These are phyloP conservation scores for Glaucopsyche alexis DNA, from an alignment of 2,888 invertebrate genomes.

Conservation along the genomic window DNA sequence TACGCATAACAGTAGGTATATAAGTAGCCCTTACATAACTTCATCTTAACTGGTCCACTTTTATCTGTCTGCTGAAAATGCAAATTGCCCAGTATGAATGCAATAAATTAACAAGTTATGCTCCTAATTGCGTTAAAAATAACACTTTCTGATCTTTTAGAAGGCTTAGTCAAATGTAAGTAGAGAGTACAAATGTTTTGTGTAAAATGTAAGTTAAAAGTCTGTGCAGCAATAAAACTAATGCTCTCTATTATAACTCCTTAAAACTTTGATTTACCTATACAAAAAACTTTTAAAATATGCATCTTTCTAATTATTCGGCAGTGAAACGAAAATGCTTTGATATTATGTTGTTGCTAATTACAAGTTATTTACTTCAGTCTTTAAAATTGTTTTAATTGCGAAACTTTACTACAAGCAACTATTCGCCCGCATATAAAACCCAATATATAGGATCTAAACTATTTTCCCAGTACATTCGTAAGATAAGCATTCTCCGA, in stretches of 20 bases:
- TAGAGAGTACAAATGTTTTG: too few relatives aligned
- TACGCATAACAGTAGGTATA: background rate
- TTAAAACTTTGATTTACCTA: too few relatives aligned
- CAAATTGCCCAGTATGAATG: background rate
- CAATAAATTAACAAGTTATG: background rate
- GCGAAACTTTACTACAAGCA: background rate
- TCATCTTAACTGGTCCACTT: slow-evolving; percentile 9
- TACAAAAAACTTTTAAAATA: too few relatives aligned
- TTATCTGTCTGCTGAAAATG: background rate
- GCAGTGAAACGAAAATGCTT: background rate
- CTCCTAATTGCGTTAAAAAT: background rate
- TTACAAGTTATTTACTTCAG: background rate
- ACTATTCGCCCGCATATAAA: background rate
- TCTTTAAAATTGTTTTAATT: background rate
- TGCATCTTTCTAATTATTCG: background rate
- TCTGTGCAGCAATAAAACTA: too few relatives aligned
- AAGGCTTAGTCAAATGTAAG: too few relatives aligned
- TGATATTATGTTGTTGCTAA: background rate
- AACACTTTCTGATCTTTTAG: background rate
- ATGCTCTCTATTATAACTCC: too few relatives aligned
- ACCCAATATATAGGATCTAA: background rate
- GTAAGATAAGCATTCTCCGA: background rate
- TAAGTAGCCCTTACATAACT: slow-evolving; percentile 5
- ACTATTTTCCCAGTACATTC: slow-evolving; percentile 20
- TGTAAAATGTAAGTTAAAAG: too few relatives aligned